Percentiles rank a stretch among this genome's conserved stretches.
phyloP scores from a whole-genome alignment of 2,888 invertebrate genomes.

The Xestia sexstrigata region DNA sequence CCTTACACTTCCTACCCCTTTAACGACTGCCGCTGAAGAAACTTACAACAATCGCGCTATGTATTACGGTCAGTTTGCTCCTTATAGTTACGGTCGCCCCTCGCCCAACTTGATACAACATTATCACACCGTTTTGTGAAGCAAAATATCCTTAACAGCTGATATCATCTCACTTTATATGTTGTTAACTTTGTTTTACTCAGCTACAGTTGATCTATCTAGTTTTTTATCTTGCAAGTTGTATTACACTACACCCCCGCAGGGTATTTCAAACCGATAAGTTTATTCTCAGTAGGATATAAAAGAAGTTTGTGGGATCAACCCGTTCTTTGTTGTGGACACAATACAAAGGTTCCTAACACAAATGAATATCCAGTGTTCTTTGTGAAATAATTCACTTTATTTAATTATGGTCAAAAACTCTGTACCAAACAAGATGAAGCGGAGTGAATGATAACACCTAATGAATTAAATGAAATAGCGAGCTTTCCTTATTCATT shows the following conservation, averaged over 20 bases:
- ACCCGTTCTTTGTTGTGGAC: slow-evolving; percentile 53
- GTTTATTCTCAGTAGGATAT: slow-evolving; percentile 38
- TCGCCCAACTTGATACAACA: slow-evolving; percentile 38
- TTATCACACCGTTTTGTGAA: slow-evolving; percentile 45
- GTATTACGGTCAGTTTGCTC: slow-evolving; percentile 47
- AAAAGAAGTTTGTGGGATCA: slow-evolving; percentile 45
- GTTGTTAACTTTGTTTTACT: slow-evolving; percentile 25
- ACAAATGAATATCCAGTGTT: slow-evolving; percentile 35
- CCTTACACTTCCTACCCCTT: slow-evolving; percentile 55
- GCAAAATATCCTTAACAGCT: slow-evolving; percentile 26
- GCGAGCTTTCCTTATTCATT: slow-evolving; percentile 67
- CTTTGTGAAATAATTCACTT: slow-evolving; percentile 40
- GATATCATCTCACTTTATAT: slow-evolving; percentile 30
- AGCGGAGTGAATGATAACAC: slow-evolving; percentile 55
- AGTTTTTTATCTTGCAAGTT: slow-evolving; percentile 40
- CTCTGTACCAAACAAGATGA: slow-evolving; percentile 50
- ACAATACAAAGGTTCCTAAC: slow-evolving; percentile 32
- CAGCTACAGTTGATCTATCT: slow-evolving; percentile 28
- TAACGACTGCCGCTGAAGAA: slow-evolving; percentile 65
- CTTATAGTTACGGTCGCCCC: slow-evolving; percentile 19
- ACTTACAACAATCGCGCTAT: slow-evolving; percentile 43
- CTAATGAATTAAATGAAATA: slow-evolving; percentile 65
- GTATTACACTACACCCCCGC: slow-evolving; percentile 16
- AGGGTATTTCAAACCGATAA: slow-evolving; percentile 38
- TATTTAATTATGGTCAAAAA: slow-evolving; percentile 54